Evolutionary conservation across 2,113 vertebrate genomes (phyloP).

Genomic region (Cynopterus brachyotis): DNA sequence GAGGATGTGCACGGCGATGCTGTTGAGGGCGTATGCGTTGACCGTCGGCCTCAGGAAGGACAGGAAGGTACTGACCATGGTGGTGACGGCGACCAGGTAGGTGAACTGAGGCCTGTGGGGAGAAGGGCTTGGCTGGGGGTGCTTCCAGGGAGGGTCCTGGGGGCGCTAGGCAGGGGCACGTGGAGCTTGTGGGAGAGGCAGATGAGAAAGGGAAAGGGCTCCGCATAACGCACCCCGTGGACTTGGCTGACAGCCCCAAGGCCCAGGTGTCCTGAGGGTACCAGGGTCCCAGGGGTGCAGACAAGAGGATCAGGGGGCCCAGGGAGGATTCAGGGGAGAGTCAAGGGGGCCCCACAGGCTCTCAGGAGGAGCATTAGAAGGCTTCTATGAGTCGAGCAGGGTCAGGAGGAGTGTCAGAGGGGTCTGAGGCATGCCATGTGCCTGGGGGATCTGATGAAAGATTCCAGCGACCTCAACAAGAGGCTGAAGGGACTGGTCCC

Average conservation of each 20-base stretch:
- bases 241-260: not conserved
- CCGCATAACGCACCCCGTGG: not conserved
- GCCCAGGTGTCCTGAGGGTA: not conserved
- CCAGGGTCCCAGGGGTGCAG: not conserved
- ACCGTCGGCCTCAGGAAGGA: constrained; percentile 90
- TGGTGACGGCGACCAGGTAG: constrained; percentile 80
- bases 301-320: not conserved
- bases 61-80: constrained; percentile 84
- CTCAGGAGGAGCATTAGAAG: not conserved
- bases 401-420: not conserved
- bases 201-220: not conserved
- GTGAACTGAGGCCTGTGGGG: constrained; percentile 86
- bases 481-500: not conserved
- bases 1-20: constrained; percentile 89
- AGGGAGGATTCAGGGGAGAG: not conserved
- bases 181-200: not conserved
- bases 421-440: not conserved
- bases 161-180: not conserved
- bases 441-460: not conserved
- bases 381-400: not conserved
- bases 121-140: not conserved
- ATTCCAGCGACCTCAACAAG: not conserved
- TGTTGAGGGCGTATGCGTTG: constrained; percentile 94
- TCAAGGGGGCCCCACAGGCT: not conserved
- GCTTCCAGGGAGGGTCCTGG: not conserved